These are phyloP conservation scores for Drosophila prolongata DNA, from an alignment of 2,888 invertebrate genomes.

Conservation along the genomic window DNA sequence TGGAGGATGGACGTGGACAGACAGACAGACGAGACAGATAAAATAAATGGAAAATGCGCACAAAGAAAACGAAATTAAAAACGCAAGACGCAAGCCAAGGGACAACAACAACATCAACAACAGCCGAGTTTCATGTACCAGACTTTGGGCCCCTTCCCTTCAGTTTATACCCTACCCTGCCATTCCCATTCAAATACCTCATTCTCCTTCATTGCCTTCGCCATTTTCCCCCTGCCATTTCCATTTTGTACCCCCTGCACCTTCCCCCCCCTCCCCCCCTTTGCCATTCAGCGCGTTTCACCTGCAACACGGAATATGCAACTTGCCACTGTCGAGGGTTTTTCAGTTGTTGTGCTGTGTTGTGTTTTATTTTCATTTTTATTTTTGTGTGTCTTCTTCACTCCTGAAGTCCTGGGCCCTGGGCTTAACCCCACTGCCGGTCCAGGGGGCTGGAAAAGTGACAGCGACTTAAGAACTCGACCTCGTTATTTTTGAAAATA, in stretches of 20 bases:
- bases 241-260: conserved; percentile 8
- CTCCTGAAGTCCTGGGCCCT: conserved; percentile 23
- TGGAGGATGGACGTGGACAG: conserved; percentile 17
- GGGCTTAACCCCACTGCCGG: conserved; percentile 21
- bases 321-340: conserved; percentile 42
- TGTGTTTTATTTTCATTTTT: conserved; percentile 19
- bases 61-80: conserved; percentile 76
- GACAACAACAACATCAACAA: conserved; percentile 3
- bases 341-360: conserved; percentile 14
- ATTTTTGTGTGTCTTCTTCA: conserved; percentile 29
- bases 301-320: conserved; percentile 46
- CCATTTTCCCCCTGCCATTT: conserved; percentile 18
- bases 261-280: conserved; percentile 3
- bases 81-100: conserved; percentile 56
- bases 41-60: conserved; percentile 58
- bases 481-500: no score
- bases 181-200: conserved; percentile 40
- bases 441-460: neutral
- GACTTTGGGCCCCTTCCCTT: conserved; percentile 1
- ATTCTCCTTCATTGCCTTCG: conserved; percentile 31
- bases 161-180: conserved; percentile 7
- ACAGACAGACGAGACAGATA: conserved; percentile 40
- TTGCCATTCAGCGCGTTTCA: conserved; percentile 29
- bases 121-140: conserved; percentile 22
- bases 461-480: no score